Base-by-base conservation (phyloP, 2,888 invertebrate species). In the Melinaea marsaeus region DNA sequence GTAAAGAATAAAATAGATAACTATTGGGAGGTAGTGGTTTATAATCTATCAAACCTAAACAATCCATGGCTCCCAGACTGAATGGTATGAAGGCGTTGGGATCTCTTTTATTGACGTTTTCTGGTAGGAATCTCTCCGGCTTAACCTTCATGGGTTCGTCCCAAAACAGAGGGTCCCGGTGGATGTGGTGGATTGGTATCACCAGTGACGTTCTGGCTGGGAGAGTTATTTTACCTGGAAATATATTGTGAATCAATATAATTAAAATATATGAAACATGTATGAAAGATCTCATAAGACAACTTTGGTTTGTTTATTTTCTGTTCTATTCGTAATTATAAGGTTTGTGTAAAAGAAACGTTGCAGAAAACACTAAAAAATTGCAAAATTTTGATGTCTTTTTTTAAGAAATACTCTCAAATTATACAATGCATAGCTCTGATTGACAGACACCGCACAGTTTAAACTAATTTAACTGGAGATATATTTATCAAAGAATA, bases 21-120 rank as follows among this genome's bases (percentile, higher is more conserved):
- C 9, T 11, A 46, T 46, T 22, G 22, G 22, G 22, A 22, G 22
- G 46, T 46, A 11, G 13, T 11, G n/a, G 46, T 46, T 46, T n/a
- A 13, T n/a, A 45, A 45, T n/a, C 32, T 37, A n/a, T 58, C 62
- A 51, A 55, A 89, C 88, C 88, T 70, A 89, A 74, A 65, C 88
- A 89, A 67, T 89, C 88, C 88, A 89, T 89, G 57, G 84, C 73
- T 0, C 88, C 88, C 62, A 83, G 76, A 67, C 88, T 89, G 70
- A 87, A 89, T 0, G 88, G 88, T 34, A 88, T 73, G 54, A 83
- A 89, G 5, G 81, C 83, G 63, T 85, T 83, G 0, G 85, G 83
- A 64, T 87, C 82, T 9, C 86, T 73, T 55, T 75, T 76, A 62
- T 71, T 79, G 5, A 77, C 69, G 64, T 86, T 84, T 33, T 86